phyloP scores from a whole-genome alignment of 1,140 invertebrate genomes.

The Saccostrea echinata region DNA sequence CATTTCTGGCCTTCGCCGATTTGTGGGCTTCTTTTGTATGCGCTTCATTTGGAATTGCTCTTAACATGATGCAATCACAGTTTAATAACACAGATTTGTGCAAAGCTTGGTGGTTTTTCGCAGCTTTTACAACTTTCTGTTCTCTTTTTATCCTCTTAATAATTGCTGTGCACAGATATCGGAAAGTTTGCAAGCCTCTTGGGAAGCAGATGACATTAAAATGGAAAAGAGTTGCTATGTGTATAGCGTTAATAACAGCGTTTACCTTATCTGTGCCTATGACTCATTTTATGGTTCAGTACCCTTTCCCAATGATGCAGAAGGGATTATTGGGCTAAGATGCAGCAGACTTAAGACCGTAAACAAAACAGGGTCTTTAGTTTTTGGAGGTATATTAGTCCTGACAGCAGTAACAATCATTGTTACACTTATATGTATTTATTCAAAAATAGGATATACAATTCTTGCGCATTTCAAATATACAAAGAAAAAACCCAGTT shows the following conservation, averaged over 20 bases:
- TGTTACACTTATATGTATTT: conserved; percentile 1
- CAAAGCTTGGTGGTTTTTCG: conserved; percentile 51
- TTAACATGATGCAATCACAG: conserved; percentile 49
- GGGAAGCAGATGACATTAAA: conserved; percentile 39
- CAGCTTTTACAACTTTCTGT: conserved; percentile 38
- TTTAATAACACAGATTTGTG: conserved; percentile 35
- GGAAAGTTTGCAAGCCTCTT: conserved; percentile 41
- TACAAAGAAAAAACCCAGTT: neutral
- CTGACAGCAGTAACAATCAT: neutral
- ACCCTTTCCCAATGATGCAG: conserved; percentile 35
- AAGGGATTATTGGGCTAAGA: conserved; percentile 37
- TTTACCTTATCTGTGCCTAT: conserved; percentile 25
- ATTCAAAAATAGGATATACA: conserved; percentile 40
- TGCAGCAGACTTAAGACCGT: conserved; percentile 43
- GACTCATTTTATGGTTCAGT: conserved; percentile 48
- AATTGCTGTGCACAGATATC: conserved; percentile 43
- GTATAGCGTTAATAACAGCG: neutral
- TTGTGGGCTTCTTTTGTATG: conserved; percentile 41
- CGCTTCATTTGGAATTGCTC: conserved; percentile 50
- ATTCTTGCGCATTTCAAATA: conserved; percentile 39
- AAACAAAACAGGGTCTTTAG: conserved; percentile 21
- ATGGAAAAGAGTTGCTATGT: conserved; percentile 24
- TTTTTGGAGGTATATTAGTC: neutral
- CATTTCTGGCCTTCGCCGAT: conserved; percentile 49
- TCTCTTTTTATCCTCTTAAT: conserved; percentile 33